These are phyloP conservation scores for Tarsius wallacei DNA, from an alignment of 2,797 vertebrate species.

Conservation along the genomic window DNA sequence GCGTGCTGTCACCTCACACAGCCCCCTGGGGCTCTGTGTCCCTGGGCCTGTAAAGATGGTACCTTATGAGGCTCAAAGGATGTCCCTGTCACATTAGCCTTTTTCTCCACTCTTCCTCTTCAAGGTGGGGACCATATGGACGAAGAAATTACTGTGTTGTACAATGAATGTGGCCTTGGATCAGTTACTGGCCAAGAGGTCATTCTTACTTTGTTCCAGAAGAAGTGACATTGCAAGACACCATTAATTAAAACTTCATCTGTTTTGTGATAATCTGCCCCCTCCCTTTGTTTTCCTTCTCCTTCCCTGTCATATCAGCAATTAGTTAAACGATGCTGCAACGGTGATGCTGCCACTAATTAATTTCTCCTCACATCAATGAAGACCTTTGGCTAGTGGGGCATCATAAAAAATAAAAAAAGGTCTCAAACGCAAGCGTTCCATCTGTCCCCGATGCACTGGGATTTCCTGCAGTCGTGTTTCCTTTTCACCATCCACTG, in stretches of 20 bases:
- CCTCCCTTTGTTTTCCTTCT: constrained; percentile 16
- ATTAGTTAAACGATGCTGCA: constrained; percentile 84
- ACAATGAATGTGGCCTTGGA: constrained; percentile 73
- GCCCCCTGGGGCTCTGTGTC: background rate
- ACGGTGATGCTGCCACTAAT: constrained; percentile 84
- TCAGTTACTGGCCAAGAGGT: constrained; percentile 82
- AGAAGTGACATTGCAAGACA: constrained; percentile 82
- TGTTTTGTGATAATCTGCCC: constrained; percentile 81
- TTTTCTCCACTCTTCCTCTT: background rate
- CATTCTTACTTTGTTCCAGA: constrained; percentile 86
- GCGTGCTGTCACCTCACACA: background rate
- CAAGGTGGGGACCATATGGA: background rate
- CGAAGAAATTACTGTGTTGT: constrained; percentile 64
- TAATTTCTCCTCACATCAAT: constrained; percentile 86
- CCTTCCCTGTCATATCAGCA: constrained; percentile 79
- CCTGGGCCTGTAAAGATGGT: background rate
- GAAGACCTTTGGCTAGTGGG: constrained; percentile 84
- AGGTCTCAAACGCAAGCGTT: constrained; percentile 83
- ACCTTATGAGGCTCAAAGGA: background rate
- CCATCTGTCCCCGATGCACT: constrained; percentile 85
- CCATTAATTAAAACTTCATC: constrained; percentile 89
- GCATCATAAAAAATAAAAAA: constrained; percentile 79
- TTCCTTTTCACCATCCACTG: constrained; percentile 20
- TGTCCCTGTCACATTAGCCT: background rate
- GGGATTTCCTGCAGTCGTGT: constrained; percentile 18